Base-by-base conservation (phyloP, 2,113 vertebrate genomes). In the Syngnathus floridae region DNA sequence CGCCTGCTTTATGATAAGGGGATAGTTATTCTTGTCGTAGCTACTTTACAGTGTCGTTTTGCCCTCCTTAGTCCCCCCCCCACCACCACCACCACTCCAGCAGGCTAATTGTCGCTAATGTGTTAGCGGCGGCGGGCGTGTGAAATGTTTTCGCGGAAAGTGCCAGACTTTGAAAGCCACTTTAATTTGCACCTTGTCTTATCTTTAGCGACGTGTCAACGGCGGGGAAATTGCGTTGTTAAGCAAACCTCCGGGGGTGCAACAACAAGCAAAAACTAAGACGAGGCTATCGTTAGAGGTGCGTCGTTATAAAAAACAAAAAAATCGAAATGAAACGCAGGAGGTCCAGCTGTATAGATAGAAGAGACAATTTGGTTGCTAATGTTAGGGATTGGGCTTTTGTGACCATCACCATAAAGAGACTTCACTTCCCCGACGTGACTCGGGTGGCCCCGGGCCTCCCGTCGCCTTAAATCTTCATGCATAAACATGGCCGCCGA, bases 141-240 rank as follows among this genome's bases (percentile, higher is more conserved):
- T 3, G 55, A 59, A 65, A 48, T 59, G 77, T 76, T 83, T 71
- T 66, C 69, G 48, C 62, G 35, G 59, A 67, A 79, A 60, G 82
- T 82, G 87, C 72, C 82, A 88, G 83, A 85, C 81, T 71, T 69
- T 70, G 13, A 41, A 46, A 69, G 26, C 19, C 65, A 12, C 81
- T 78, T 84, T 66, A 82, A 88, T 88, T 88, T 86, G 72, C 87
- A 86, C 82, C 78, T 84, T 46, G 43, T 64, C 57, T 80, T 76
- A 3, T 78, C 70, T 48, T 45, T 19, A 37, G 63, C 68, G 75
- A 74, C 7, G 76, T 70, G 76, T 75, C 71, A 84, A 78, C 71
- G 67, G 43, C 7, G 1, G 52, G 64, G 62, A 21, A 66, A 57
- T 67, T 62, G 49, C 57, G 76, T 43, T 75, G 69, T 73, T 77